phyloP scores from a whole-genome alignment of 2,113 vertebrate species.

The Xiphophorus maculatus region DNA sequence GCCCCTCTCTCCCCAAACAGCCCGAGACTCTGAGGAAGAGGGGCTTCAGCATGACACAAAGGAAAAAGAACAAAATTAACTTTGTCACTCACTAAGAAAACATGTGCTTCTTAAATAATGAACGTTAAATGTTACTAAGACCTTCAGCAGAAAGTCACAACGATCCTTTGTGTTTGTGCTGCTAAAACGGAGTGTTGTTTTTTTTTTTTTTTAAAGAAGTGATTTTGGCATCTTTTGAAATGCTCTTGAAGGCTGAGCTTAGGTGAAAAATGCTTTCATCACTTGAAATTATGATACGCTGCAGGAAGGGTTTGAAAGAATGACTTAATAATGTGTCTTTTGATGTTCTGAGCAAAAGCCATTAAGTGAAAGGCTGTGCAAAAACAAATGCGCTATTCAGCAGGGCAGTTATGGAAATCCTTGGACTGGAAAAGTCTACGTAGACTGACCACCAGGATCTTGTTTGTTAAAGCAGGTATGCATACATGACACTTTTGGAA shows the following conservation, averaged over 20 bases:
- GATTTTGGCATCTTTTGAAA: conserved; percentile 59
- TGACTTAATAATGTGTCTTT: conserved; percentile 63
- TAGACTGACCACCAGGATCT: conserved; percentile 15
- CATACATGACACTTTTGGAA: conserved; percentile 51
- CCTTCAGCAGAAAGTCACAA: neutral
- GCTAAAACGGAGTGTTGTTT: neutral
- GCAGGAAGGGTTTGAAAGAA: conserved; percentile 42
- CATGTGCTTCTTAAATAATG: neutral
- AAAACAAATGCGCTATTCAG: conserved; percentile 36
- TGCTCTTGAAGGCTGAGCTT: conserved; percentile 23
- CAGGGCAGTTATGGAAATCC: conserved; percentile 51
- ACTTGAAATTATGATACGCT: conserved; percentile 58
- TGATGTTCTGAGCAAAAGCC: conserved; percentile 69
- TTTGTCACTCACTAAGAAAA: neutral
- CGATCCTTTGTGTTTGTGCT: conserved; percentile 14
- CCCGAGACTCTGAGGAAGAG: conserved; percentile 41
- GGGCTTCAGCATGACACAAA: conserved; percentile 18
- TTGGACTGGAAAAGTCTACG: conserved; percentile 48
- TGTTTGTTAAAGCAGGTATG: conserved; percentile 55
- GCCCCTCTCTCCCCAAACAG: conserved; percentile 37
- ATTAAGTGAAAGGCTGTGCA: conserved; percentile 62
- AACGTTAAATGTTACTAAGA: neutral
- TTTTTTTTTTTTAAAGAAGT: neutral
- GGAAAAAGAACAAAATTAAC: neutral
- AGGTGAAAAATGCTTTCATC: conserved; percentile 63